These are phyloP conservation scores for Sinocyclocheilus rhinocerous DNA, from an alignment of 2,113 vertebrate species.

Conservation along the genomic window DNA sequence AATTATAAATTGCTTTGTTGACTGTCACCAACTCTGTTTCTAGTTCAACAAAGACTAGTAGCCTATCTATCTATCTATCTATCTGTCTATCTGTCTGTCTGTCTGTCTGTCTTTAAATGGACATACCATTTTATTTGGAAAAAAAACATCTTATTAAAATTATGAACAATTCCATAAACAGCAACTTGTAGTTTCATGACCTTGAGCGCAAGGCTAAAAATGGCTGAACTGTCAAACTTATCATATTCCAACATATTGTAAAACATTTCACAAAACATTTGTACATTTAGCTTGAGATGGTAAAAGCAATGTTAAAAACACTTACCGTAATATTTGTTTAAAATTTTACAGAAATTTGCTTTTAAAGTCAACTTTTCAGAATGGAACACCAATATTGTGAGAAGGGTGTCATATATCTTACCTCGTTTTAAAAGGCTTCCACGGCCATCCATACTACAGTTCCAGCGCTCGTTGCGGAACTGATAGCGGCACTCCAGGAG, in stretches of 20 bases:
- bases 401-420: conserved; percentile 60
- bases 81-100: no score
- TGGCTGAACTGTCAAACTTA: not conserved
- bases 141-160: not conserved
- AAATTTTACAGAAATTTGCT: not conserved
- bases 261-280: not conserved
- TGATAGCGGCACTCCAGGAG: conserved; percentile 93
- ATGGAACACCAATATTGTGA: not conserved
- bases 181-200: not conserved
- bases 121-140: not conserved
- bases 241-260: not conserved
- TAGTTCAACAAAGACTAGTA: no score
- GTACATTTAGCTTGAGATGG: not conserved
- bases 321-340: not conserved
- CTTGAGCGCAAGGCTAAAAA: not conserved
- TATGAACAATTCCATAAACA: not conserved
- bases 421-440: conserved; percentile 93
- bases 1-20: no score
- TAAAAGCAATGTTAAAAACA: not conserved
- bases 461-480: conserved; percentile 95
- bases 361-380: not conserved
- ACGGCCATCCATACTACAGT: conserved; percentile 94
- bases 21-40: no score
- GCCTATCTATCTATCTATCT: not conserved
- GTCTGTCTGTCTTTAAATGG: not conserved